Evolutionary conservation across 2,113 vertebrate genomes (phyloP), one percentile per base, ranked within the genome.

Genomic region (Ophiodon elongatus): DNA sequence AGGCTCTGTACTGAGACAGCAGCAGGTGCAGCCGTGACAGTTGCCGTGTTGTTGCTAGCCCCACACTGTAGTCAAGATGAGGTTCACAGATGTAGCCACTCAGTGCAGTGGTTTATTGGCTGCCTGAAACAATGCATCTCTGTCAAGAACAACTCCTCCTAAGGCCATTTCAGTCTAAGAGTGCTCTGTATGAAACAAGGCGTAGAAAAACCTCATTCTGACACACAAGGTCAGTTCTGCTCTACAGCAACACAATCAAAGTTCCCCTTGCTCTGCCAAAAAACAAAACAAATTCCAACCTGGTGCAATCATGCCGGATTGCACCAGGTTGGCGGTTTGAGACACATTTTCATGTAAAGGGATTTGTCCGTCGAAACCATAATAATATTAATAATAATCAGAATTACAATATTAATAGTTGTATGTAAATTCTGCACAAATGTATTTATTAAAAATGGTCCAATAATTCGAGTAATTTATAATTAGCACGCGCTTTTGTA

Each of bases 21-120:
- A 96, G 96, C 96, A 98, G 97, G 96, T 97, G 95, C 92, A 94
- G 88, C 73, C 87, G 92, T 94, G 94, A 94, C 95, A 95, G 95
- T 95, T 93, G 94, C 94, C 90, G 79, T 1, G 84, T 88, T 95
- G 89, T 93, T 89, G 91, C 79, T 93, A 92, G 91, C 86, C 86
- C 83, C 87, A 67, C 93, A 92, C 94, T 92, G 91, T 94, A 92
- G 94, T 92, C 89, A 89, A 93, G 94, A 95, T 94, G 93, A 95
- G 93, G 92, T 94, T 94, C 94, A 93, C 93, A 95, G 91, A 94
- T 94, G 93, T 94, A 92, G 90, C 92, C 92, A 94, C 94, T 95
- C 93, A 94, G 76, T 85, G 91, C 91, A 76, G 83, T 89, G 88
- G 85, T 94, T 94, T 95, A 94, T 93, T 93, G 91, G 92, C 90